Base-by-base conservation (phyloP, 2,797 vertebrate species). In the Cyclopterus lumpus region DNA sequence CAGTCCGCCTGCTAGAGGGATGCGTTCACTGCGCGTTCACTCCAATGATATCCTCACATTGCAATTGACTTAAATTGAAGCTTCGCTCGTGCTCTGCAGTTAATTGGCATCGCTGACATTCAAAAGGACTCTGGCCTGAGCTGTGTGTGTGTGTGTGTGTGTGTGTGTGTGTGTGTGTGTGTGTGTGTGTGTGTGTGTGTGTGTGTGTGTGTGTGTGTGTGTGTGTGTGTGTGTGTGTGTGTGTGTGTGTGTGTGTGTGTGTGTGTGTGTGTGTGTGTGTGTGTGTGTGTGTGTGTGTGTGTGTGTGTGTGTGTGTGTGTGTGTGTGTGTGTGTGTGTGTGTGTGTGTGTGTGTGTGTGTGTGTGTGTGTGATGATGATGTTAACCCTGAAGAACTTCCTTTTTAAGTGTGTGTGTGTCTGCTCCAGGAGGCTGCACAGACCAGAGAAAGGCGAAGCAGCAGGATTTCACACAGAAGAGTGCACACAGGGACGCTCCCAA, bases 351-450 rank as follows among this genome's bases (percentile, higher is more conserved):
- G 38, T 72, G 51, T 28, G 26, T 28, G 26, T 28, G 26, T 28
- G 26, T 28, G 8, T 40, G 38, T 40, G 12, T 40, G 38, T 72
- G 51, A 73, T 58, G 51, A 73, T 58, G 40, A 15, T n/a, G 14
- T 32, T 81, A 30, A 86, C 69, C 42, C 28, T 18, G 0, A 8
- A 8, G 10, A 67, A 75, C 75, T 86, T 76, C 28, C 54, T 65
- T 40, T 40, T 40, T 1, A 81, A 80, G 80, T 89, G 77, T 71
- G 73, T 32, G 1, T 66, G 38, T 58, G 62, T 79, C 77, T 77
- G 68, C 30, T n/a, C n/a, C 34, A 59, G 64, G 70, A 81, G 57
- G 42, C 78, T 72, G 73, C 67, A 15, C 46, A 62, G 68, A 51
- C 32, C 3, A 38, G 51, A 18, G 51, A 18, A 8, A 40, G 58